Percentiles rank a stretch among this genome's conserved stretches.
Conservation (phyloP, 1,140 invertebrate genomes). For the Psix sp. region DNA sequence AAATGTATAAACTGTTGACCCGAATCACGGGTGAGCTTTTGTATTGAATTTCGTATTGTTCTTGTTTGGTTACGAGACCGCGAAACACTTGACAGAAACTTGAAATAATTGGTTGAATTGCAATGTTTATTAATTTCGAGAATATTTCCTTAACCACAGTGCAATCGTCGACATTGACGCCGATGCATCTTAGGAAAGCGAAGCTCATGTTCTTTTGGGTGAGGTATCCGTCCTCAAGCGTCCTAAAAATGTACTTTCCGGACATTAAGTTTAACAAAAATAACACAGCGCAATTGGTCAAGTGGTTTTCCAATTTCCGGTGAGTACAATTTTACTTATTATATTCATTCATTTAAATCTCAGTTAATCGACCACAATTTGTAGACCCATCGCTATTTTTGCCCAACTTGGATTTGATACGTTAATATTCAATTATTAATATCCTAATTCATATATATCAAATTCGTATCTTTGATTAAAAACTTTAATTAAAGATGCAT, state of each 20-base stretch:
- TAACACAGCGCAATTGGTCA: constrained; percentile 99
- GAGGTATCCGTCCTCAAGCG: constrained; percentile 97
- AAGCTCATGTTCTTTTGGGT: constrained; percentile 99
- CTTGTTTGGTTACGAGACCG: neutral
- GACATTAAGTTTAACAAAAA: constrained; percentile 99
- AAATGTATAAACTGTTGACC: constrained; percentile 8
- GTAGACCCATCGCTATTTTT: too few species aligned
- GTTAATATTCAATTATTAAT: too few species aligned
- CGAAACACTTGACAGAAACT: constrained; percentile 41
- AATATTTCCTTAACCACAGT: constrained; percentile 86
- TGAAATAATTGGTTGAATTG: constrained; percentile 23
- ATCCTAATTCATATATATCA: too few species aligned
- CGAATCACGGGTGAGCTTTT: neutral
- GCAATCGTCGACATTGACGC: constrained; percentile 96
- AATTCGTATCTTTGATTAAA: too few species aligned
- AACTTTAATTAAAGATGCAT: too few species aligned
- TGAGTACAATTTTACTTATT: constrained; percentile 80
- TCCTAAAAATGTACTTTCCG: constrained; percentile 99
- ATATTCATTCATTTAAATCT: too few species aligned
- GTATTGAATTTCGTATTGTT: neutral
- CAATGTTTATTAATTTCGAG: constrained; percentile 35
- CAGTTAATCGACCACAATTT: too few species aligned
- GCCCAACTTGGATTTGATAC: too few species aligned
- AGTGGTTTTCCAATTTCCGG: constrained; percentile 99
- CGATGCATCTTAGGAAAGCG: constrained; percentile 99